A percentile compares a stretch with the other conserved stretches of the same genome.
These are phyloP conservation scores for Colius striatus DNA, from an alignment of 2,113 vertebrate species.

Conservation along the genomic window DNA sequence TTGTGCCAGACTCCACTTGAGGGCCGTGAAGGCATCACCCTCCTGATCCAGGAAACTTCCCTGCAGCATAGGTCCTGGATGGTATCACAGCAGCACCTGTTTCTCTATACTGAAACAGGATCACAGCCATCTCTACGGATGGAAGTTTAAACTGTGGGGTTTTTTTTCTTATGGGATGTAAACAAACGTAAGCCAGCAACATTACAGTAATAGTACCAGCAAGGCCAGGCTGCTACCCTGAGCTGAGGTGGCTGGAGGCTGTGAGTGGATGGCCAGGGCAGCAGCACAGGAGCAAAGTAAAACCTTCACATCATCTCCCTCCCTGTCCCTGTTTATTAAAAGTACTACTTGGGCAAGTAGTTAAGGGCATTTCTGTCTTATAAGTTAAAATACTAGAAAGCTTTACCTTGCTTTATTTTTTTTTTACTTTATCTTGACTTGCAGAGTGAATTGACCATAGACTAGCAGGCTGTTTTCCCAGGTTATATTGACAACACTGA, in stretches of 20 bases:
- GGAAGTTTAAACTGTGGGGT: background rate
- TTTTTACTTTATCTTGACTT: background rate
- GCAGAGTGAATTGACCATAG: background rate
- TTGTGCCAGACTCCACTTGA: background rate
- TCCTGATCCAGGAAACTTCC: background rate
- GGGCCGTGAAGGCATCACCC: background rate
- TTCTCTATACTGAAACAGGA: background rate
- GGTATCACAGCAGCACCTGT: background rate
- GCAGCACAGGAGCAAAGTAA: background rate
- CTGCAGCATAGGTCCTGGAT: background rate
- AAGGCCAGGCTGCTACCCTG: background rate
- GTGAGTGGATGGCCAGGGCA: background rate
- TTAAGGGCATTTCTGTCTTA: background rate
- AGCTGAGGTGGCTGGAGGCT: background rate
- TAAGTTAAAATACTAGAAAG: background rate
- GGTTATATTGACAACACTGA: rapidly evolving
- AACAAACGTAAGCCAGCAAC: background rate
- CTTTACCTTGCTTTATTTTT: background rate
- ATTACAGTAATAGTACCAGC: background rate
- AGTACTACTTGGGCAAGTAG: background rate
- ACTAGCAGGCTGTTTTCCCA: background rate
- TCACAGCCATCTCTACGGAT: rapidly evolving
- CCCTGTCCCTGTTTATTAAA: background rate
- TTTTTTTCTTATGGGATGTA: background rate
- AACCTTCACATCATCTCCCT: background rate